Base-by-base conservation (phyloP, 2,797 vertebrate genomes). In the Meriones psammophilus region DNA sequence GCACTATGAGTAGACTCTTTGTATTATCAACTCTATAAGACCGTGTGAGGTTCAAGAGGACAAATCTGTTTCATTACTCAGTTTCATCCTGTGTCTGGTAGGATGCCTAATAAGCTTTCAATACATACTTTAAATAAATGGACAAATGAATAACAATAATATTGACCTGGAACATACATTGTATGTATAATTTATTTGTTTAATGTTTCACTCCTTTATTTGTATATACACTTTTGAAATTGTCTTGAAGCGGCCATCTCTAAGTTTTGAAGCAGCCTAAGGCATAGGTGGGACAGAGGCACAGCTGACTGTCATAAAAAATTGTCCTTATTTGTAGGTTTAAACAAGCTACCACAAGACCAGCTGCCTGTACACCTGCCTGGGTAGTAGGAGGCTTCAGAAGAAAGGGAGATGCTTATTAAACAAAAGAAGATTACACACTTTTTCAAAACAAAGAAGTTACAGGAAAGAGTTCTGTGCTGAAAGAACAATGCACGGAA, bases 261-360 rank as follows among this genome's bases (percentile, higher is more conserved):
- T 95, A 24, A 74, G 77, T 74, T 97, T 92, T 94, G 6, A 74
- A 95, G 50, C 36, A 84, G 6, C 20, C 26, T 46, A 60, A 66
- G 69, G 10, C 26, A 84, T 8, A 88, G 71, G 68, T 12, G 22
- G 9, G 4, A n/a, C 33, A 83, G 15, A 90, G 28, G 17, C 2
- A 74, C n/a, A 2, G 88, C 50, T 54, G 28, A 76, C 9, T 39
- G 22, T 50, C 36, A 76, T 50, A n/a, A 81, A 88, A 42, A 91
- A 60, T 88, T 54, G 36, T 8, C 36, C 3, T 46, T 46, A 5
- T 42, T 42, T 42, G 6, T 74, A 13, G 1, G 5, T 64, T 3
- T 83, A 36, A 42, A 73, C 5, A 18, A 83, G 77, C 39, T 56
- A 2, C 60, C 87, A 80, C 30, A 54, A 17, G 9, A 46, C 54